A percentile compares a stretch with the other conserved stretches of the same genome.
Evolutionary conservation across 2,888 invertebrate genomes (phyloP).

Genomic region (Apodemia mormo): DNA sequence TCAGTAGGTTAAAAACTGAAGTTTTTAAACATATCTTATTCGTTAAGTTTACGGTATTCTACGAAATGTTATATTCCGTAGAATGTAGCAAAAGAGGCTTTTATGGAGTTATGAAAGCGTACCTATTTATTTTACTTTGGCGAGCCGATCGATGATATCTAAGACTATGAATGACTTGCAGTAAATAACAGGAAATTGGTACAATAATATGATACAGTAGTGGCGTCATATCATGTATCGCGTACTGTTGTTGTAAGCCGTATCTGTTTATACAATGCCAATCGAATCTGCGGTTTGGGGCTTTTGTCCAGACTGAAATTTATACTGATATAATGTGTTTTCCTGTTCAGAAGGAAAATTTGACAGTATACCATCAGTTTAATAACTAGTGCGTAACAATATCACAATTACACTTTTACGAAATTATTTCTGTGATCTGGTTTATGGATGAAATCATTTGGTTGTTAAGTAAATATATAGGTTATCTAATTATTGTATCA

Average conservation of each 20-base stretch:
- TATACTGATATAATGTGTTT: neutral
- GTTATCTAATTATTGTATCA: slow-evolving; percentile 1
- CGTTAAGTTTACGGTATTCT: no score
- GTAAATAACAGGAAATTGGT: neutral
- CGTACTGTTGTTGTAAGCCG: neutral
- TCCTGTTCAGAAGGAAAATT: neutral
- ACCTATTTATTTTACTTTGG: neutral
- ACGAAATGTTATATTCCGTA: no score
- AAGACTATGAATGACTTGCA: neutral
- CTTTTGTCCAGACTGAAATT: slow-evolving; percentile 4
- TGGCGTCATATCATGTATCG: neutral
- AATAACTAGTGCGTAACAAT: neutral
- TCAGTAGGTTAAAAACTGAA: no score
- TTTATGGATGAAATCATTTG: neutral
- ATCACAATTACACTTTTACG: neutral
- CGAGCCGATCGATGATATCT: neutral
- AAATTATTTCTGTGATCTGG: neutral
- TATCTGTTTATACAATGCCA: neutral
- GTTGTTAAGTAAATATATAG: neutral
- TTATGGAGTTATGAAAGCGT: no score
- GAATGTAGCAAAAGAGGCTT: neutral
- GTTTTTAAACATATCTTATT: no score
- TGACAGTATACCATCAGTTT: neutral
- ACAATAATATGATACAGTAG: neutral
- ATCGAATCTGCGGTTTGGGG: neutral